phyloP scores from a whole-genome alignment of 2,888 invertebrate species.

The Acleris literana region DNA sequence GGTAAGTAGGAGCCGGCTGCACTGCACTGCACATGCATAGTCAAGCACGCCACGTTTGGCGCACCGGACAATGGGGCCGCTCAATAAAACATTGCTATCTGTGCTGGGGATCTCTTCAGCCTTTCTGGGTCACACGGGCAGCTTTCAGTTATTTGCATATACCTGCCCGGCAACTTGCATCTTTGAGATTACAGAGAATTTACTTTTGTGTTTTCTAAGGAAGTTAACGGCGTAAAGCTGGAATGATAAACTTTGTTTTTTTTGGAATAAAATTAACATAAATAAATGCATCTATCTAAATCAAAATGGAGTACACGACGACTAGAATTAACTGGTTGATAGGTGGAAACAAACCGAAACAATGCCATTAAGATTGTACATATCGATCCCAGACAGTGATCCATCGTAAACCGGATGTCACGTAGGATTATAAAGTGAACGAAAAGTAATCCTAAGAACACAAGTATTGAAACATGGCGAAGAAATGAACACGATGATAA shows the following conservation, averaged over 20 bases:
- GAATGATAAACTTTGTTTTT: neutral
- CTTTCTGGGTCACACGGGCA: conserved; percentile 68
- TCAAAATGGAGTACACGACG: too few relatives aligned
- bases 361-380: conserved; percentile 17
- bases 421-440: conserved; percentile 28
- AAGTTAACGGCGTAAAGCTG: neutral
- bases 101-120: conserved; percentile 44
- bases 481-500: conserved; percentile 12
- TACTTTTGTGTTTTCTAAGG: conserved; percentile 8
- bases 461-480: conserved; percentile 21
- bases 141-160: conserved; percentile 71
- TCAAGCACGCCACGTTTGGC: conserved; percentile 41
- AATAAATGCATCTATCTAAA: neutral
- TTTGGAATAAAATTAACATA: neutral
- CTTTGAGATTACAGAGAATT: conserved; percentile 17
- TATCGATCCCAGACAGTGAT: conserved; percentile 26
- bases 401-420: conserved; percentile 34
- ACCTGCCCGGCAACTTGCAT: conserved; percentile 41
- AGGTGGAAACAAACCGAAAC: conserved; percentile 21
- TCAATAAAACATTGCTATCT: conserved; percentile 69
- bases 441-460: conserved; percentile 28
- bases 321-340: neutral
- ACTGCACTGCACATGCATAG: conserved; percentile 48
- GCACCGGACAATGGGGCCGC: conserved; percentile 61
- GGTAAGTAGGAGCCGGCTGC: neutral